Evolutionary conservation across 2,113 vertebrate genomes (phyloP), one percentile per base, ranked within the genome.

Genomic region (Prunella fulvescens): DNA sequence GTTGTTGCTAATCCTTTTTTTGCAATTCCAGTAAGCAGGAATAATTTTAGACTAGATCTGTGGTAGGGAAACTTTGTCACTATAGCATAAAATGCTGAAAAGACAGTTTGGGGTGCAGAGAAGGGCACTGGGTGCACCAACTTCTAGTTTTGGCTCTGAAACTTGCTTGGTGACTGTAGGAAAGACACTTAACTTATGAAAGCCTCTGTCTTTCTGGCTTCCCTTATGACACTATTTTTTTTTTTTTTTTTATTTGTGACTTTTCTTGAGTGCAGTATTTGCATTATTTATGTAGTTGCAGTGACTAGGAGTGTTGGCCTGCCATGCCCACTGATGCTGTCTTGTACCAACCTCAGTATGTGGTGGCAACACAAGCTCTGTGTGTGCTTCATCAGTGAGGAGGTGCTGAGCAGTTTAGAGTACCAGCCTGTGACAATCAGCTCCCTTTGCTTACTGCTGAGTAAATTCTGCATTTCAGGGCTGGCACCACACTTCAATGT

Each of bases 1-100:
- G 60, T 37, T 26, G n/a, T 74, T 92, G 40, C 50, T 76, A 79
- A 85, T 71, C 31, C 25, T 70, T 64, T 88, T 88, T 88, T 51
- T 86, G 56, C 24, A 60, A 31, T 88, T 88, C 69, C 45, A 56
- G 80, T 73, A 71, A 66, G n/a, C 35, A 67, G 64, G 45, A 88
- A 54, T 71, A 66, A 90, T 76, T 81, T 73, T 80, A 64, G 73
- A 76, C 28, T 50, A 62, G 45, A 25, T 72, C 33, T 72, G 13
- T 39, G 65, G 22, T 33, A 51, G 48, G 37, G n/a, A 64, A n/a
- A 23, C 17, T 39, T 62, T 56, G 22, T 73, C 5, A 10, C 90
- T 72, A 4, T 31, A 80, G 23, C 29, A 28, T 45, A 26, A 72
- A 71, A 14, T 29, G 44, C 25, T 80, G 61, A 81, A 67, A 33